Evolutionary conservation across 2,113 vertebrate genomes (phyloP).

Genomic region (Camarhynchus parvulus): DNA sequence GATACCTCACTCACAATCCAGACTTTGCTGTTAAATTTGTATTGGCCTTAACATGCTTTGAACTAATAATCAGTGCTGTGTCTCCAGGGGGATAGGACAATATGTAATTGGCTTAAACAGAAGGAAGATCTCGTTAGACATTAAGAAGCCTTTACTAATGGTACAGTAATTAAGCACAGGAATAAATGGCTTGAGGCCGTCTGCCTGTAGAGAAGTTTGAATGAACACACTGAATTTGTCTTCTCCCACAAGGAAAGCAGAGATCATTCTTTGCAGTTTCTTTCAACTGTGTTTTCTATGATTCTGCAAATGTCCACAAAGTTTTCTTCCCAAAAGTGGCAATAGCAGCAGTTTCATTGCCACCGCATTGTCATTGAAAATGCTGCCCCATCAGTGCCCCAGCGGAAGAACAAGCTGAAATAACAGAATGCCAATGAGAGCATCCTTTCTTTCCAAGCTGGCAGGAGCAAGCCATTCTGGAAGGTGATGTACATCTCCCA

Average conservation of each 20-base stretch:
- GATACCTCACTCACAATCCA: background rate
- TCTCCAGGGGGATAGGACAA: background rate
- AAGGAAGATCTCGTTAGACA: constrained; percentile 25
- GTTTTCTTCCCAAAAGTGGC: constrained; percentile 3
- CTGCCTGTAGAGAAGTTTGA: background rate
- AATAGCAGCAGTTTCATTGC: constrained; percentile 11
- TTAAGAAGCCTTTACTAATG: constrained; percentile 34
- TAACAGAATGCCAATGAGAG: background rate
- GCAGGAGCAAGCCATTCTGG: constrained; percentile 25
- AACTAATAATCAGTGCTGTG: constrained; percentile 15
- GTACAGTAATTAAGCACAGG: background rate
- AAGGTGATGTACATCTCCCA: constrained; percentile 15
- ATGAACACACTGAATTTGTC: background rate
- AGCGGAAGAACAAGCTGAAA: background rate
- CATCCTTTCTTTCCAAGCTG: constrained; percentile 49
- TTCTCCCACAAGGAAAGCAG: background rate
- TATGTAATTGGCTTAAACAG: constrained; percentile 44
- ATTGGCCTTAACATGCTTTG: background rate
- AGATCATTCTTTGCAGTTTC: background rate
- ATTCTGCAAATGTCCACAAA: background rate
- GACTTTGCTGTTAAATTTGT: background rate
- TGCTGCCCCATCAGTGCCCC: background rate
- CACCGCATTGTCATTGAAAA: background rate
- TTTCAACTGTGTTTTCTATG: constrained; percentile 11
- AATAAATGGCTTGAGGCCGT: background rate